Evolutionary conservation across 2,888 invertebrate species (phyloP).

Genomic region (Pterobdella sp.): DNA sequence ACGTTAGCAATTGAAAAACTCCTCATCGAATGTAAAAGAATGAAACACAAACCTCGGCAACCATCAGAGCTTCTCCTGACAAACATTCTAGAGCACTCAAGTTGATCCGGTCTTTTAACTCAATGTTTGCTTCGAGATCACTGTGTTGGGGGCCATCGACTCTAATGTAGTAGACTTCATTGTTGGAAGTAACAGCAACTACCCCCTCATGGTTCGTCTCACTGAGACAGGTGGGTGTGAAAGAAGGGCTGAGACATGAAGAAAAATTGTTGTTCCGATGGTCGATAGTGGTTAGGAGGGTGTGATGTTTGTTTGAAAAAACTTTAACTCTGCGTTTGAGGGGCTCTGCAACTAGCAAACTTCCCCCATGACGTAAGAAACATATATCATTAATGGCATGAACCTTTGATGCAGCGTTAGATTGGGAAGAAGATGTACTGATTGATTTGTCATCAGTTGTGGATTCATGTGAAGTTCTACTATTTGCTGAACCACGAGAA

Average conservation of each 20-base stretch:
- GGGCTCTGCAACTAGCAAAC: constrained; percentile 9
- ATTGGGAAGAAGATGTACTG: background rate
- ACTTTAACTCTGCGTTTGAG: background rate
- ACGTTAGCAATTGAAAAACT: too few relatives aligned
- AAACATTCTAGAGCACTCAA: constrained; percentile 4
- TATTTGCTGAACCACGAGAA: background rate
- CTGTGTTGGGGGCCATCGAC: background rate
- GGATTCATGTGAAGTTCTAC: background rate
- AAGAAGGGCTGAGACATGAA: background rate
- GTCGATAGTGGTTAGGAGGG: constrained; percentile 11
- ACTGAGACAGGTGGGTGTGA: constrained; percentile 6
- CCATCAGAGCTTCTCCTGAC: background rate
- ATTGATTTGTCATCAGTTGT: background rate
- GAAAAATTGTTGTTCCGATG: background rate
- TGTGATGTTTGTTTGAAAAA: constrained; percentile 9
- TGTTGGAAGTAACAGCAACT: constrained; percentile 8
- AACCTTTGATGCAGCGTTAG: background rate
- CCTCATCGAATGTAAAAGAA: background rate
- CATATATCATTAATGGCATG: background rate
- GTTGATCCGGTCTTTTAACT: constrained; percentile 4
- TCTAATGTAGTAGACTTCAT: background rate
- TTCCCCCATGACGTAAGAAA: constrained; percentile 3
- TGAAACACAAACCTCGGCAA: constrained; percentile 15
- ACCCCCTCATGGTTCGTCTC: constrained; percentile 20
- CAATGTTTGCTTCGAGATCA: constrained; percentile 1